phyloP scores from a whole-genome alignment of 2,113 vertebrate species.

The Micromys minutus region DNA sequence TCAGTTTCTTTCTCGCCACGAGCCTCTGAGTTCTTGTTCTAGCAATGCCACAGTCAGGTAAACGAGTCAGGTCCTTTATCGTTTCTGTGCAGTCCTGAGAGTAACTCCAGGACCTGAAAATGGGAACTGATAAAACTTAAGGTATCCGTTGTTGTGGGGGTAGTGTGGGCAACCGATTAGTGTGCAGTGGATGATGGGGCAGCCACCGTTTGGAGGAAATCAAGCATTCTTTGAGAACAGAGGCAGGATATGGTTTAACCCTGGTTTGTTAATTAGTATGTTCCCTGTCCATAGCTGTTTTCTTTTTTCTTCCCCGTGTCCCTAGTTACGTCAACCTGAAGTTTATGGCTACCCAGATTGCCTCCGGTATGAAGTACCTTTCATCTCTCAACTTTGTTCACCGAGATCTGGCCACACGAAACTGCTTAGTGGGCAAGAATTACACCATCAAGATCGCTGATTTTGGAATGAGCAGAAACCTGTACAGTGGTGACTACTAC shows the following conservation, averaged over 20 bases:
- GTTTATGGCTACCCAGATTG: constrained; percentile 94
- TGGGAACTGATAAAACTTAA: not conserved
- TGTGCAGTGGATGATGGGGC: not conserved
- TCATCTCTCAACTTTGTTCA: constrained; percentile 98
- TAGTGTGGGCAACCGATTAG: not conserved
- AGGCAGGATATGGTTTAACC: not conserved
- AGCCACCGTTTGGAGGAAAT: not conserved
- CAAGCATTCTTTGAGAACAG: not conserved
- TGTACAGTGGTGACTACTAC: constrained; percentile 98
- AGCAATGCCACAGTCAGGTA: constrained; percentile 88
- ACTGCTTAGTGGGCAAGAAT: constrained; percentile 96
- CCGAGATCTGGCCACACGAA: constrained; percentile 96
- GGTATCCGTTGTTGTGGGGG: not conserved
- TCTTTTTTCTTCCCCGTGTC: not conserved
- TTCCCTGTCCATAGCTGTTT: not conserved
- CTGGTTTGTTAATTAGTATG: not conserved
- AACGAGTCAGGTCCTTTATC: not conserved
- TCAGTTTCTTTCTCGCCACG: constrained; percentile 95
- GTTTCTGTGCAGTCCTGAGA: not conserved
- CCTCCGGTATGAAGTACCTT: constrained; percentile 98
- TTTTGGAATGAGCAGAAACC: constrained; percentile 98
- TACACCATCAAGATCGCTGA: constrained; percentile 98
- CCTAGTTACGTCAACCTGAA: constrained; percentile 89
- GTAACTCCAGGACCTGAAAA: not conserved
- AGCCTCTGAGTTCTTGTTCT: constrained; percentile 79